phyloP scores from a whole-genome alignment of 2,113 vertebrate genomes.

The Trematomus loennbergii region DNA sequence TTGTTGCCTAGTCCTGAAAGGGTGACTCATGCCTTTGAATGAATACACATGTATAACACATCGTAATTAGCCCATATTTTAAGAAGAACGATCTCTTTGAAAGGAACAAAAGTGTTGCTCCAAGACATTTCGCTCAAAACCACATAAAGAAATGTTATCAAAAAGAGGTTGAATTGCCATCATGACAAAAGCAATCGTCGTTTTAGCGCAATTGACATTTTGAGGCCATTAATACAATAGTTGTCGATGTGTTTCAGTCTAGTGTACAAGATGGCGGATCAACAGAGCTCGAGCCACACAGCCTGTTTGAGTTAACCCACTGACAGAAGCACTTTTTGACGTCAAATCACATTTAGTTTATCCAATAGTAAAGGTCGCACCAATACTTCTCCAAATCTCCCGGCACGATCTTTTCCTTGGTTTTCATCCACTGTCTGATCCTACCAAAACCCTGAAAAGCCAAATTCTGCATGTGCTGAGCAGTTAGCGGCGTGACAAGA shows the following conservation, averaged over 20 bases:
- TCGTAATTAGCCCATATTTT: background rate
- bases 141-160: too few relatives aligned
- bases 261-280: too few relatives aligned
- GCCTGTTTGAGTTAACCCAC: background rate
- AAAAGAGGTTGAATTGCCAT: too few relatives aligned
- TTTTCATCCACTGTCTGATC: background rate
- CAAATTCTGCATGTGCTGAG: background rate
- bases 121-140: too few relatives aligned
- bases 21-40: slow-evolving; percentile 48
- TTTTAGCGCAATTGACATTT: background rate
- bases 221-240: background rate
- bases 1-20: slow-evolving; percentile 2
- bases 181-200: too few relatives aligned
- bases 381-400: too few relatives aligned
- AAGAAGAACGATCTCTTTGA: too few relatives aligned
- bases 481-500: background rate
- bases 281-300: background rate
- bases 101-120: too few relatives aligned
- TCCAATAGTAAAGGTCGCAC: background rate
- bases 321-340: background rate
- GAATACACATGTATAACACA: background rate
- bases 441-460: background rate
- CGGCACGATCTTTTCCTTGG: too few relatives aligned
- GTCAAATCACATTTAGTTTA: background rate
- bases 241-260: background rate